Percentiles rank a stretch among this genome's conserved stretches.
Conservation (phyloP, 1,140 invertebrate genomes). For the Pseudomyrmex cubaensis region DNA sequence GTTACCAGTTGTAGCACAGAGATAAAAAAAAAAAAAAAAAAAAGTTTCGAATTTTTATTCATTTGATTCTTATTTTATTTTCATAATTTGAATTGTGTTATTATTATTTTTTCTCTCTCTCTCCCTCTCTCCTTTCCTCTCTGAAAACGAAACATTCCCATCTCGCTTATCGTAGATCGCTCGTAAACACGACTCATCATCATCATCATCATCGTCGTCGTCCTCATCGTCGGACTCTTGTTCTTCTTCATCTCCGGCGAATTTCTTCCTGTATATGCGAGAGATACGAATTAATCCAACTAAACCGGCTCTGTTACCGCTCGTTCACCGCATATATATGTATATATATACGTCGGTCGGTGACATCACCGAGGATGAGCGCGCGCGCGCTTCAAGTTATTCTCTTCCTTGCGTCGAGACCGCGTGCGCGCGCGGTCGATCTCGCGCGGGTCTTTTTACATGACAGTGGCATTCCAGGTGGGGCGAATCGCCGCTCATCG, state of each 20-base stretch:
- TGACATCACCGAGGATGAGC: conserved; percentile 38
- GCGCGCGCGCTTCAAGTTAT: conserved; percentile 9
- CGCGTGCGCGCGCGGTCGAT: conserved; percentile 38
- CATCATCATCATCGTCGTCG: not conserved
- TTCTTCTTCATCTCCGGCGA: conserved; percentile 31
- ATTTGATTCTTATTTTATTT: not conserved
- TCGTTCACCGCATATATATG: conserved; percentile 33
- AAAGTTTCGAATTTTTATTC: too few relatives aligned
- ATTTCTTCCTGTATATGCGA: conserved; percentile 23
- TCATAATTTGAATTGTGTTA: not conserved
- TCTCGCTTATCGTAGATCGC: not conserved
- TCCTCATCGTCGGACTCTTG: conserved; percentile 22
- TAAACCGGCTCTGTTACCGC: conserved; percentile 57
- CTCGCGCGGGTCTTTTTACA: conserved; percentile 63
- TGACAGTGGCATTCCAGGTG: conserved; percentile 76
- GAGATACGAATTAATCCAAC: conserved; percentile 52
- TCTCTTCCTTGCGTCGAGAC: conserved; percentile 39
- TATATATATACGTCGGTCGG: conserved; percentile 30
- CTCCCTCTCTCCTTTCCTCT: too few relatives aligned
- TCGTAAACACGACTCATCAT: conserved; percentile 6
- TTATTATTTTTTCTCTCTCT: too few relatives aligned
- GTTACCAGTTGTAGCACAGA: not conserved
- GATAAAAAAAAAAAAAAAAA: not conserved
- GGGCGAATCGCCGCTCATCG: conserved; percentile 73
- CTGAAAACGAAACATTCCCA: not conserved